phyloP scores from a whole-genome alignment of 2,888 invertebrate species.

The Metopia argyrocephala region DNA sequence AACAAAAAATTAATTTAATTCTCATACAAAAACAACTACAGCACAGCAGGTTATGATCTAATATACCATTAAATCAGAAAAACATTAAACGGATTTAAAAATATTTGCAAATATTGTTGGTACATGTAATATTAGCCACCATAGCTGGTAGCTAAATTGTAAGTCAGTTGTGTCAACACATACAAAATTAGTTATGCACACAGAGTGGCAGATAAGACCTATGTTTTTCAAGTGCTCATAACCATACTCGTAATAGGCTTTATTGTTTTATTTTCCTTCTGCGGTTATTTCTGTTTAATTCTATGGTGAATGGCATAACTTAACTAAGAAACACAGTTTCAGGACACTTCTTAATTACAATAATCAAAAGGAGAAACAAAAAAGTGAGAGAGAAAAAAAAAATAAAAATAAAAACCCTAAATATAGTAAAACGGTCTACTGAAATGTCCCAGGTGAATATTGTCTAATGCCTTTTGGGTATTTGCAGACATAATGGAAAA shows the following conservation, averaged over 20 bases:
- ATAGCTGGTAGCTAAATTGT: not conserved
- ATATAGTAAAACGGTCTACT: constrained; percentile 1
- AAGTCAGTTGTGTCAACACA: not conserved
- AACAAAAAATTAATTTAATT: too few relatives aligned
- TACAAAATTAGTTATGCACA: not conserved
- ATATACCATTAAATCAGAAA: not conserved
- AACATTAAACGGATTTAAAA: not conserved
- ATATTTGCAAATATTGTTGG: not conserved
- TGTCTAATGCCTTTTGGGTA: constrained; percentile 7
- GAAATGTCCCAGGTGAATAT: constrained; percentile 25
- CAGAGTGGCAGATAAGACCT: not conserved
- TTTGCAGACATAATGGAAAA: constrained; percentile 5
- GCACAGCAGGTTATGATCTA: not conserved
- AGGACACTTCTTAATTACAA: not conserved
- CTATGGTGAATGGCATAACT: constrained; percentile 4
- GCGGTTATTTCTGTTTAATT: constrained; percentile 23
- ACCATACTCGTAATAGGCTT: too few relatives aligned
- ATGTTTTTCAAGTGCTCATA: not conserved
- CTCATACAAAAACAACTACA: not conserved
- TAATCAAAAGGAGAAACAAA: not conserved
- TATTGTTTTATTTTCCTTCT: constrained; percentile 16
- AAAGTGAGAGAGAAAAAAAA: not conserved
- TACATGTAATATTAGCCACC: not conserved
- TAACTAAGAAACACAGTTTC: constrained; percentile 4
- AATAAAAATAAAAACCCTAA: not conserved